Evolutionary conservation across 2,888 invertebrate genomes (phyloP), one percentile per base, ranked within the genome.

Genomic region (Smittia sp.): DNA sequence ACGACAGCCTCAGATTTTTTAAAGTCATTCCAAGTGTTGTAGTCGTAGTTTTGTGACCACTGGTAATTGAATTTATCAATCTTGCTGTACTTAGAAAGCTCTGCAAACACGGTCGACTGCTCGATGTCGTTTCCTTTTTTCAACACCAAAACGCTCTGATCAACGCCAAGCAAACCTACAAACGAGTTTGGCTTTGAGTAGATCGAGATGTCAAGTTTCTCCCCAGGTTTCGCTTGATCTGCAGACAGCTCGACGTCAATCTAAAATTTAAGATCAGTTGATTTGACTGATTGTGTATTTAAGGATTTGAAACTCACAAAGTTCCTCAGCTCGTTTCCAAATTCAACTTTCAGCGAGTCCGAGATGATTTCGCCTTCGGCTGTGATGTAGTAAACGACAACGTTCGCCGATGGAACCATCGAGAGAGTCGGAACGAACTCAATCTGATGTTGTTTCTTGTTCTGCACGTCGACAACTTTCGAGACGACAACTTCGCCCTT

Each of bases 161-260:
- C 95, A 6, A 92, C 88, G 0, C 92, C 95, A 75, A 94, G 83
- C 25, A 96, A 81, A 1, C 91, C 93, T 9, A 94, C 89, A 76
- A 89, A 88, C 0, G 94, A 92, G 77, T 92, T 90, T 0, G 93
- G 89, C 78, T 90, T 91, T 0, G 94, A 89, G 11, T 86, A 83
- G 27, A 95, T 87, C 0, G 86, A 85, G n/a, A 96, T 83, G 77
- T 91, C 89, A 3, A 94, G 87, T 74, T 87, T 85, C 13, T 88
- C 85, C 73, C 90, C 90, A 0, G 93, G 94, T 73, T 88, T 86
- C 1, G 87, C 87, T 79, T 88, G 86, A 1, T 84, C 83, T 0
- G 86, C 84, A 1, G 86, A 86, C 0, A 90, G 83, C 76, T 87
- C 85, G 6, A 93, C 85, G 20, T 91, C 86, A 63, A 92, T 86